A percentile compares a stretch with the other conserved stretches of the same genome.
These are phyloP conservation scores for Chaetophractus vellerosus DNA, from an alignment of 2,797 vertebrate genomes.

Conservation along the genomic window DNA sequence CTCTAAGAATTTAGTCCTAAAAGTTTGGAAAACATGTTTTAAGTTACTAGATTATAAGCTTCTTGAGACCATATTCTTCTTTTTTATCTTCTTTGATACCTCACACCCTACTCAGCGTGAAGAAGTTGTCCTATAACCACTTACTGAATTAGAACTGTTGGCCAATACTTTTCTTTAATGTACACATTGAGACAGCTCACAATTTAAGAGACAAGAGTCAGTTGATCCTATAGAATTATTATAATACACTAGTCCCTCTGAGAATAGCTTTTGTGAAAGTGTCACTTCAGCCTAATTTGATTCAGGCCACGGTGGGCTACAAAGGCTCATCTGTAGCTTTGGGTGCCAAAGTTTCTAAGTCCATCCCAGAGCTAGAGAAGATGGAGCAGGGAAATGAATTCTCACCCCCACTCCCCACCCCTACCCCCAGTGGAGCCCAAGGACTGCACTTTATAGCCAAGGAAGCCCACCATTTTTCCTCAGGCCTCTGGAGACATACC, in stretches of 20 bases:
- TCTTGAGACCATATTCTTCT: neutral
- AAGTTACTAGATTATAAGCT: neutral
- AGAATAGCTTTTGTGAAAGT: slow-evolving; percentile 57
- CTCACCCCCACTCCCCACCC: neutral
- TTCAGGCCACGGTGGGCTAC: neutral
- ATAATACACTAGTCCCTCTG: neutral
- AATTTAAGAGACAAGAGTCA: neutral
- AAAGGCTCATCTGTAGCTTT: neutral
- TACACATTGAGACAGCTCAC: neutral
- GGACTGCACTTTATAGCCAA: neutral
- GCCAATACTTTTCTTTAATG: neutral
- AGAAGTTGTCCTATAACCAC: neutral
- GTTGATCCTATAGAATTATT: neutral
- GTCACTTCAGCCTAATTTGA: neutral
- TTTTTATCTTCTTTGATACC: neutral
- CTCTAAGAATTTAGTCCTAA: slow-evolving; percentile 33
- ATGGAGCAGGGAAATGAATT: neutral
- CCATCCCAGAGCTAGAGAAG: neutral
- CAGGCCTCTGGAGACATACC: neutral
- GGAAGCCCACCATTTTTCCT: neutral
- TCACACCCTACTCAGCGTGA: slow-evolving; percentile 3
- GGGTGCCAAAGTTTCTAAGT: slow-evolving; percentile 1
- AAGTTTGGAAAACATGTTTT: slow-evolving; percentile 29
- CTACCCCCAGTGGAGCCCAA: neutral
- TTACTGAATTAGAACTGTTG: slow-evolving; percentile 34